These are phyloP conservation scores for Catostomus latipinnis DNA, from an alignment of 2,797 vertebrate species.

Conservation along the genomic window DNA sequence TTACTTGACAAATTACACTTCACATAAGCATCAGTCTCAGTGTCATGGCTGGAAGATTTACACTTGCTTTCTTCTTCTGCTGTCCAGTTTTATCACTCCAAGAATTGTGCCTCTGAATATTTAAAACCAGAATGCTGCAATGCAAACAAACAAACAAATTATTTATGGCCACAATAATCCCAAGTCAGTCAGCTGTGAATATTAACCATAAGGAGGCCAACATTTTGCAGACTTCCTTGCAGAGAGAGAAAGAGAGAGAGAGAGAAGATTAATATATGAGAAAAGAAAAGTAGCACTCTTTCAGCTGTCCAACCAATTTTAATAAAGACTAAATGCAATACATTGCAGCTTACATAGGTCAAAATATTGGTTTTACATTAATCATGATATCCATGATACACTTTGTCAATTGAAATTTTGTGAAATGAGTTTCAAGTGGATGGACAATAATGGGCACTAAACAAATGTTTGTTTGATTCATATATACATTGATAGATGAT, in stretches of 20 bases:
- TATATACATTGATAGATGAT: constrained; percentile 4
- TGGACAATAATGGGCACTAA: constrained; percentile 16
- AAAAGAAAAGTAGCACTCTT: constrained; percentile 28
- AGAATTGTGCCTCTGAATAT: constrained; percentile 16
- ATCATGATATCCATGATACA: constrained; percentile 41
- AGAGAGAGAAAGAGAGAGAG: neutral
- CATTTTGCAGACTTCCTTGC: constrained; percentile 34
- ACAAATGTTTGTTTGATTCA: constrained; percentile 25
- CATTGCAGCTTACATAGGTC: constrained; percentile 26
- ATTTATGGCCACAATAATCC: constrained; percentile 33
- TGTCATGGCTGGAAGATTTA: neutral
- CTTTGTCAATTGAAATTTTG: constrained; percentile 25
- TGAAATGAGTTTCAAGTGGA: constrained; percentile 1
- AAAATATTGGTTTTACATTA: constrained; percentile 37
- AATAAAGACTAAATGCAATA: constrained; percentile 36
- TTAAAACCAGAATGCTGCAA: neutral
- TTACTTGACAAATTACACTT: constrained; percentile 21
- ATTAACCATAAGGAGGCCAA: constrained; percentile 32
- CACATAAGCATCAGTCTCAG: constrained; percentile 30
- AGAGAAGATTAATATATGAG: constrained; percentile 24
- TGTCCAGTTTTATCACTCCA: neutral
- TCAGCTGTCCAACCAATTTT: constrained; percentile 40
- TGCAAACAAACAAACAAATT: constrained; percentile 27
- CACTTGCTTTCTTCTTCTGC: neutral
- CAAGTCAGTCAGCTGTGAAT: constrained; percentile 31